These are phyloP conservation scores for Condylura cristata DNA, from an alignment of 2,113 vertebrate genomes.

Conservation along the genomic window DNA sequence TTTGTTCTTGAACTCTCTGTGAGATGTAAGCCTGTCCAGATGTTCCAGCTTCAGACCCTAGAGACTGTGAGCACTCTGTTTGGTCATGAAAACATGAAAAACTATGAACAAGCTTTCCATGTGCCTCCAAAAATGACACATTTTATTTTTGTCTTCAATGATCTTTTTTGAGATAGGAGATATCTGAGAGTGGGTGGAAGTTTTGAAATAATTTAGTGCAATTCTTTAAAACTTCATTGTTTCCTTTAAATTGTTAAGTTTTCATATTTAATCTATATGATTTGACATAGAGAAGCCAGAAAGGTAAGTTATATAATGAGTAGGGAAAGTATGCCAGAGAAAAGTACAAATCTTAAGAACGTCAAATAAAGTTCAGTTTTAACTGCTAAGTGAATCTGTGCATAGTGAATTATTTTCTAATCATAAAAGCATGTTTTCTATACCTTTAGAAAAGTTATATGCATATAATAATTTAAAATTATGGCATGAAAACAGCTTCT, in stretches of 20 bases:
- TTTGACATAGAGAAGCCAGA: background rate
- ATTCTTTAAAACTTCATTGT: background rate
- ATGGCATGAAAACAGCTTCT: background rate
- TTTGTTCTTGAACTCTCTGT: constrained; percentile 77
- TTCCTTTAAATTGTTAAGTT: background rate
- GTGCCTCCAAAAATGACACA: constrained; percentile 50
- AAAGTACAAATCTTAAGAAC: background rate
- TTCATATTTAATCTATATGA: background rate
- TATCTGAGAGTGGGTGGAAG: background rate
- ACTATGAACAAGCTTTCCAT: background rate
- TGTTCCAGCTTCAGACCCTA: background rate
- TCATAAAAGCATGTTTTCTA: background rate
- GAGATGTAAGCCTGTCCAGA: constrained; percentile 62
- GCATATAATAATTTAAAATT: background rate
- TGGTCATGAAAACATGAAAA: constrained; percentile 59
- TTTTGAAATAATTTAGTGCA: background rate
- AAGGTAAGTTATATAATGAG: background rate
- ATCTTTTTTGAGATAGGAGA: background rate
- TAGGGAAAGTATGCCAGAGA: background rate
- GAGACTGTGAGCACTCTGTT: background rate
- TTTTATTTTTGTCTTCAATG: constrained; percentile 32
- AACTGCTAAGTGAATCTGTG: background rate
- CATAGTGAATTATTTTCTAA: background rate
- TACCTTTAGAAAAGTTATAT: background rate
- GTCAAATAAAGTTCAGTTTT: background rate